Conservation (phyloP, 2,888 invertebrate species). For the Cataglyphis cursor region DNA sequence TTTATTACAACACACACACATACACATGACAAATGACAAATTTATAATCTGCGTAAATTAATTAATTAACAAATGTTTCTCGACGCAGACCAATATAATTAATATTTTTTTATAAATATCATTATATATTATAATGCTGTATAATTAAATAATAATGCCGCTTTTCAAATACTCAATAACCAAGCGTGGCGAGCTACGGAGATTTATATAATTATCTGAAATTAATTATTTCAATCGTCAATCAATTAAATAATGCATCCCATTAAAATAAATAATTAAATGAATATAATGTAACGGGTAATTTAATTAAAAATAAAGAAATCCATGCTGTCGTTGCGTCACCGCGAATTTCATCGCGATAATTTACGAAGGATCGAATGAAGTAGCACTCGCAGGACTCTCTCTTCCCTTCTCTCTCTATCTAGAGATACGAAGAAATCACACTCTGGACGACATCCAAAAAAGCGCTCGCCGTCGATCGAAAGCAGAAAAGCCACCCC, state of each 20-base stretch:
- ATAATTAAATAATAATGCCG: constrained; percentile 20
- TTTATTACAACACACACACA: background rate
- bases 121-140: background rate
- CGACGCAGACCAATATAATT: background rate
- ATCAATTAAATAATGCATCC: constrained; percentile 25
- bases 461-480: constrained; percentile 58
- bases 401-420: too few relatives aligned
- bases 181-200: background rate
- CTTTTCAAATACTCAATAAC: background rate
- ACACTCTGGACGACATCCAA: constrained; percentile 60
- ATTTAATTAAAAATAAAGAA: background rate
- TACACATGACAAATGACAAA: background rate
- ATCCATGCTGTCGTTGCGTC: background rate
- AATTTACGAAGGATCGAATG: background rate
- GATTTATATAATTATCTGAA: constrained; percentile 6
- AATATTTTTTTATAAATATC: constrained; percentile 2
- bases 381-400: background rate
- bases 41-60: background rate
- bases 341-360: background rate
- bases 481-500: constrained; percentile 47
- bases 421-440: constrained; percentile 3
- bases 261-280: constrained; percentile 14
- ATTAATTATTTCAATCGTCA: constrained; percentile 42
- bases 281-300: background rate
- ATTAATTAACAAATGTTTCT: constrained; percentile 12